Percentiles rank a stretch among this genome's conserved stretches.
Conservation (phyloP, 2,888 invertebrate species). For the Ectropis crepuscularia region DNA sequence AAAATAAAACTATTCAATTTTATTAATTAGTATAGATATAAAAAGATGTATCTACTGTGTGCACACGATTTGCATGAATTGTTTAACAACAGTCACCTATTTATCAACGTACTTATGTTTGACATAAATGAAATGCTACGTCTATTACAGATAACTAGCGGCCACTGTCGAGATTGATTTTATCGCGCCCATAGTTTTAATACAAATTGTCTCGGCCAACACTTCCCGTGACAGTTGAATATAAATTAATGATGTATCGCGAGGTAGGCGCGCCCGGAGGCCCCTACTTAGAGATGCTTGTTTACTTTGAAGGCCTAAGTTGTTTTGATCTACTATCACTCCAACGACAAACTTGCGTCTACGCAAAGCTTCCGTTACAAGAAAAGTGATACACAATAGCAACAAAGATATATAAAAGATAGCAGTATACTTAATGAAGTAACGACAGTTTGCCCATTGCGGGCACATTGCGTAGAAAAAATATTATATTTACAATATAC, state of each 20-base stretch:
- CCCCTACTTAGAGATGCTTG: slow-evolving; percentile 12
- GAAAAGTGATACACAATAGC: too few species aligned
- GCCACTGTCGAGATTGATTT: slow-evolving; percentile 40
- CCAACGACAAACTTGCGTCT: too few species aligned
- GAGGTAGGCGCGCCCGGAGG: slow-evolving; percentile 42
- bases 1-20: not conserved
- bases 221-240: slow-evolving; percentile 64
- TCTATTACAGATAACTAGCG: slow-evolving; percentile 40
- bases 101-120: slow-evolving; percentile 40
- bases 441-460: too few species aligned
- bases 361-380: too few species aligned
- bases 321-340: not conserved
- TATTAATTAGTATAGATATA: not conserved
- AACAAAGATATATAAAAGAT: too few species aligned
- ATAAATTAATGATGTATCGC: slow-evolving; percentile 66
- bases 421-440: too few species aligned
- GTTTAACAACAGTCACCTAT: slow-evolving; percentile 27
- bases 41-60: not conserved
- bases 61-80: slow-evolving; percentile 24
- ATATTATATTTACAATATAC: too few species aligned
- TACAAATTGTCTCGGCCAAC: slow-evolving; percentile 59
- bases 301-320: slow-evolving; percentile 19
- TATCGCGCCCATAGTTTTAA: slow-evolving; percentile 40
- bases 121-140: slow-evolving; percentile 42
- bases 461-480: too few species aligned